phyloP scores from a whole-genome alignment of 2,797 vertebrate species.

The Notoglanidium macrostoma region DNA sequence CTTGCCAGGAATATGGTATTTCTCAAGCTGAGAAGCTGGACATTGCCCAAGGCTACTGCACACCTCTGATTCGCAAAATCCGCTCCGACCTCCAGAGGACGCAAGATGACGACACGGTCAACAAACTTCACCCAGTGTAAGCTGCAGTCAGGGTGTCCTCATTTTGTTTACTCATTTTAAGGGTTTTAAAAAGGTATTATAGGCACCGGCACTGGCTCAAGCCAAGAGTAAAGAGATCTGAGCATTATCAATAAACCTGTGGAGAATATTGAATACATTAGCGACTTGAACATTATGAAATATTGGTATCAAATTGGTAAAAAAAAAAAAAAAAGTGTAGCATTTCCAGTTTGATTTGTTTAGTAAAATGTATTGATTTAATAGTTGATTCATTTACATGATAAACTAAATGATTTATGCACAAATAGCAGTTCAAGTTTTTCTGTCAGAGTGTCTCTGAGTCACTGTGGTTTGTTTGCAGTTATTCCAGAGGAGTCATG shows the following conservation, averaged over 20 bases:
- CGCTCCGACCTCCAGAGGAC: constrained; percentile 89
- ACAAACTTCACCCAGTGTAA: constrained; percentile 90
- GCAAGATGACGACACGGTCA: constrained; percentile 90
- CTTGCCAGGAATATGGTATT: constrained; percentile 85
- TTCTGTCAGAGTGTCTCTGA: background rate
- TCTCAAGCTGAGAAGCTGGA: constrained; percentile 85
- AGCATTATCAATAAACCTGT: background rate
- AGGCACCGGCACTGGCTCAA: background rate
- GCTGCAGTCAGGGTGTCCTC: constrained; percentile 43
- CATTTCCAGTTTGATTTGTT: background rate
- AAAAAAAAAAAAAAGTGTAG: background rate
- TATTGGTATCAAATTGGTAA: background rate
- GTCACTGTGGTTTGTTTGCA: constrained; percentile 55
- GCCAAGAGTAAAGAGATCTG: background rate
- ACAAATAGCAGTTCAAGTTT: background rate
- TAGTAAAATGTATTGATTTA: background rate
- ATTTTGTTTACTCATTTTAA: background rate
- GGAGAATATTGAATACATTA: too few species aligned
- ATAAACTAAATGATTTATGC: background rate
- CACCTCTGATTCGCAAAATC: constrained; percentile 86
- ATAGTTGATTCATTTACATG: background rate
- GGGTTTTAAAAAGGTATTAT: background rate
- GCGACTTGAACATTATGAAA: background rate
- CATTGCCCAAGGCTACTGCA: constrained; percentile 90
- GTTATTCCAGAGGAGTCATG: constrained; percentile 88